Evolutionary conservation across 2,113 vertebrate species (phyloP).

Genomic region (Tiliqua scincoides): DNA sequence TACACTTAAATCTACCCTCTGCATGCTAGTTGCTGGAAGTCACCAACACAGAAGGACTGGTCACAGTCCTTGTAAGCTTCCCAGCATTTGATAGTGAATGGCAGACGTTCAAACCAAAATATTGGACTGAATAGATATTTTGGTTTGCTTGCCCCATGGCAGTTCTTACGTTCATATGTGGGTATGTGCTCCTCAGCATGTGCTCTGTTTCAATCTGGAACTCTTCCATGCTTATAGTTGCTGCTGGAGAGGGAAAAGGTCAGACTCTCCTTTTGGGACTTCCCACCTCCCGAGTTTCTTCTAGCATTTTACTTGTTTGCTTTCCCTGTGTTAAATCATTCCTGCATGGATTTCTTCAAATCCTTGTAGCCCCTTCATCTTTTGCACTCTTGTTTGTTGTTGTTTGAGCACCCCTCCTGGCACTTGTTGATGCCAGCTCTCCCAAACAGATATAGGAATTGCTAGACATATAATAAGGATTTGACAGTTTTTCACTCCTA

Average conservation of each 20-base stretch:
- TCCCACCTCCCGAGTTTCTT: neutral
- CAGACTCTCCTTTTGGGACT: neutral
- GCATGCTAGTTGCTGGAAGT: neutral
- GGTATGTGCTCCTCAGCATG: neutral
- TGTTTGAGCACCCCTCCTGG: neutral
- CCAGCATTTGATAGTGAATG: neutral
- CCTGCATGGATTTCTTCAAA: neutral
- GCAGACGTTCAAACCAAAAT: neutral
- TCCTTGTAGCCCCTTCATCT: neutral
- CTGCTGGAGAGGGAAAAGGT: neutral
- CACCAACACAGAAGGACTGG: neutral
- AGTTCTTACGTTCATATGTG: neutral
- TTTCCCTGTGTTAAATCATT: neutral
- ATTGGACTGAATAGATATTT: no score
- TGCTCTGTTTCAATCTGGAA: neutral
- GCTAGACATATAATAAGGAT: neutral
- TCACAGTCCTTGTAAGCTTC: neutral
- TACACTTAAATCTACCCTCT: neutral
- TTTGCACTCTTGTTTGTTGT: neutral
- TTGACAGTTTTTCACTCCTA: neutral
- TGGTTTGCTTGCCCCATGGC: neutral
- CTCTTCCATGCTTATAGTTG: neutral
- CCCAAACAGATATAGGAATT: slow-evolving; percentile 42
- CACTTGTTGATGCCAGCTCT: neutral
- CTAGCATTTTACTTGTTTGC: neutral